These are phyloP conservation scores for Aptenodytes forsteri DNA, from an alignment of 2,113 vertebrate genomes.

Conservation along the genomic window DNA sequence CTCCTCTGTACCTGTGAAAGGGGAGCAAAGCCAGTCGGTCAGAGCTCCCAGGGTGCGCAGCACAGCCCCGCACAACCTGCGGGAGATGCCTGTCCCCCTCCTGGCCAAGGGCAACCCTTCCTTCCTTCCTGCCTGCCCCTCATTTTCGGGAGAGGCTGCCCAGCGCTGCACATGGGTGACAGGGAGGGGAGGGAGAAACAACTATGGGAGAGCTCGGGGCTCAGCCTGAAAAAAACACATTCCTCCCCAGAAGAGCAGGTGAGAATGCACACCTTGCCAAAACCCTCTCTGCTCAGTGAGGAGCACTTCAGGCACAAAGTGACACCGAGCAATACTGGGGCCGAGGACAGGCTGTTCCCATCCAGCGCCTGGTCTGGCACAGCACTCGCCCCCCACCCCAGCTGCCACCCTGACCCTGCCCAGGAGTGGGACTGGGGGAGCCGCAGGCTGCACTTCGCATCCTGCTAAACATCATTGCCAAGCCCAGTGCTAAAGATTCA, in stretches of 20 bases:
- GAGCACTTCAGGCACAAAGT: background rate
- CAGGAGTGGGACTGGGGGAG: fast-evolving
- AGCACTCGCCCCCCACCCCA: background rate
- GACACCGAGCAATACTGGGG: fast-evolving
- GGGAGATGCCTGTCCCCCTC: background rate
- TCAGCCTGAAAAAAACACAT: fast-evolving
- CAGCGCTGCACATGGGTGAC: fast-evolving
- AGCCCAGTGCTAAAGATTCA: too few species aligned
- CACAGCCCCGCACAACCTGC: fast-evolving
- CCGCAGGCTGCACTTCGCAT: fast-evolving
- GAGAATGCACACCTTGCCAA: background rate
- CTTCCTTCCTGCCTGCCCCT: background rate
- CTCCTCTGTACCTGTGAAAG: background rate
- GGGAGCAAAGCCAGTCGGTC: fast-evolving
- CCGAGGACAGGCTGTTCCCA: fast-evolving
- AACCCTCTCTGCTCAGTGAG: background rate
- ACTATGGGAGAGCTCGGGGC: background rate
- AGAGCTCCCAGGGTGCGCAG: too few species aligned
- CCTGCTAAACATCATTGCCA: background rate
- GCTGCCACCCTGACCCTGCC: background rate
- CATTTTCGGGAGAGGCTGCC: background rate
- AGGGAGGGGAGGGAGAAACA: background rate
- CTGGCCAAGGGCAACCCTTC: too few species aligned
- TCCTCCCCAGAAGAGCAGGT: background rate
- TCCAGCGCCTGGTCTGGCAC: background rate